Base-by-base conservation (phyloP, 2,113 vertebrate genomes). In the Malurus cyaneus region DNA sequence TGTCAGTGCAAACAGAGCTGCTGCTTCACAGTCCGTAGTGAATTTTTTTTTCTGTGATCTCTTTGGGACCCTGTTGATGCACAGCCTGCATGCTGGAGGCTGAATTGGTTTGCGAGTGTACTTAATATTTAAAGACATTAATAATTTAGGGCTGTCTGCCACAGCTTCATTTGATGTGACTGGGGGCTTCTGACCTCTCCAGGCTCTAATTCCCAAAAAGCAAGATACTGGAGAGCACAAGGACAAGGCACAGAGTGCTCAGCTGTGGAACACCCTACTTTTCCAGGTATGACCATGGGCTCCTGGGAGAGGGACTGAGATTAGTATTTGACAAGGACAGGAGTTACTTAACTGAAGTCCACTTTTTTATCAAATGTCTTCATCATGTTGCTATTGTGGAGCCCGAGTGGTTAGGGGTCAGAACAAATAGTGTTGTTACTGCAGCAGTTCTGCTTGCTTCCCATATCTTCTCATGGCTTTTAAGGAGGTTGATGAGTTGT, bases 61-160 rank as follows among this genome's bases (percentile, higher is more conserved):
- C 62, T 86, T 65, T 80, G 79, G 47, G 89, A 61, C 21, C 20
- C 8, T 64, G 53, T 49, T 74, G 73, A 42, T 89, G 78, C 59
- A 50, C 66, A 89, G 78, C 52, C 54, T 94, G 29, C 77, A 44
- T 74, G 71, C 88, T 95, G 82, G 62, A 93, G 80, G 76, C 94
- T 71, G 79, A 89, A 74, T 36, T 86, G 44, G 14, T 92, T 93
- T 49, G 59, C 8, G 1, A 94, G 72, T 78, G 86, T 82, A 92
- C 56, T 96, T 94, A 80, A 62, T 84, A 77, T 95, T 87, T 88
- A 66, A 84, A 90, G 34, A 62, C 65, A 71, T 92, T 86, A 95
- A 94, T 93, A 92, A 94, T 96, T 93, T 46, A 96, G 42, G 28
- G 25, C 65, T 81, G 32, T 69, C 80, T 88, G 76, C 47, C 69